Base-by-base conservation (phyloP, 2,888 invertebrate species). In the Hartigia nigra region DNA sequence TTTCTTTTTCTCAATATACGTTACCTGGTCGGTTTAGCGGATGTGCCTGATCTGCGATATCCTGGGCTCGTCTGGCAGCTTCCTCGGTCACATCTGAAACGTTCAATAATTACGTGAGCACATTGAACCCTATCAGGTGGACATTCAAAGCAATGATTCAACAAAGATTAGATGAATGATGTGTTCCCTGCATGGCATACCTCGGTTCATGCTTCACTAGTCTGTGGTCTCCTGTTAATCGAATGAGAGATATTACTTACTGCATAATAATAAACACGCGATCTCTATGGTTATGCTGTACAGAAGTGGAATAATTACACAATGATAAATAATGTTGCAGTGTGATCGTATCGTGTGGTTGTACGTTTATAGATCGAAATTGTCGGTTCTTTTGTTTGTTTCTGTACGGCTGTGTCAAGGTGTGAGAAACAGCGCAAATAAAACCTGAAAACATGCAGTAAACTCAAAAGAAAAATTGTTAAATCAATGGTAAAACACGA, bases 81-180 rank as follows among this genome's bases (percentile, higher is more conserved):
- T 91, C 91, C 81, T 91, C 91, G 74, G 90, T 91, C 75, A 91
- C 88, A 86, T 91, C 91, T 91, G 91, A 79, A 91, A 91, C 79
- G 74, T 70, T 81, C 76, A 82, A 74, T 75, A 3, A 74, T 75
- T 23, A 77, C 70, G 79, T 82, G 76, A 83, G 81, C 82, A 79
- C 74, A 70, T 23, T 69, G 31, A 83, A 55, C 83, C 82, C 80
- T 78, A 81, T 82, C 78, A 74, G 36, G 75, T 36, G 76, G 85
- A 91, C 91, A 91, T 90, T 87, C 80, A 91, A 91, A 91, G 91
- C 91, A 89, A 88, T 91, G 91, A 91, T 87, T 88, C 86, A 89
- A 91, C 91, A 90, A 88, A 90, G 89, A 91, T 91, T 91, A 90
- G 88, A 91, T 91, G 90, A 90, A 88, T 91, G 90, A 90, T 91